Conservation (phyloP, 1,140 invertebrate genomes). For the Drosophila arawakana region DNA sequence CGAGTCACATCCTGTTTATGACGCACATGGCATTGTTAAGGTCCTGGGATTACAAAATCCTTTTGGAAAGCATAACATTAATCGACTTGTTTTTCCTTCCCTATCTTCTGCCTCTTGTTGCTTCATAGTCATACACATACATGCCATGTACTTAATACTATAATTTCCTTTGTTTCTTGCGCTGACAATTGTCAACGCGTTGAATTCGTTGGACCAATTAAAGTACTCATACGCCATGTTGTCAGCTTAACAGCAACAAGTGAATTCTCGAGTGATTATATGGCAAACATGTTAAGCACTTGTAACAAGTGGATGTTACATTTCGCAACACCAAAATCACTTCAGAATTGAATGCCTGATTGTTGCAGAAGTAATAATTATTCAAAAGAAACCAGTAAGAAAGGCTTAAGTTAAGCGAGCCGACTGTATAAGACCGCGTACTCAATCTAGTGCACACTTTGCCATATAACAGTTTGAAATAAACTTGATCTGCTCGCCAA, state of each 20-base stretch:
- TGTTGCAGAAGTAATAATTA: neutral
- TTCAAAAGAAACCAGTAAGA: no score
- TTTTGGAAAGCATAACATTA: constrained; percentile 18
- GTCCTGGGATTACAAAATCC: constrained; percentile 38
- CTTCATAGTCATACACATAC: neutral
- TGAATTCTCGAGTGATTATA: constrained; percentile 8
- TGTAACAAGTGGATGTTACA: neutral
- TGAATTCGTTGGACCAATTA: constrained; percentile 33
- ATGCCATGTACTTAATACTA: neutral
- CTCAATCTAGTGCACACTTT: no score
- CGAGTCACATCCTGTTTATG: constrained; percentile 35
- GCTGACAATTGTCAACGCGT: constrained; percentile 36
- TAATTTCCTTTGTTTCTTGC: constrained; percentile 35
- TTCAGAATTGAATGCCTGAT: neutral
- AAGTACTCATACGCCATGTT: neutral
- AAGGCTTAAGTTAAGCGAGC: no score
- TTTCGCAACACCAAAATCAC: neutral
- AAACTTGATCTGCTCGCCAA: no score
- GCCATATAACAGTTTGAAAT: no score
- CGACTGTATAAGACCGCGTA: no score
- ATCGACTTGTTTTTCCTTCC: constrained; percentile 16
- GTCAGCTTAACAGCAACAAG: constrained; percentile 15
- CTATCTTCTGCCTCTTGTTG: neutral
- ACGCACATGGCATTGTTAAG: constrained; percentile 14
- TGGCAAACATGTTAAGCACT: constrained; percentile 10